phyloP scores from a whole-genome alignment of 30 jellyfish, hydroid and myxozoan genomes.

The Mastigias papua region DNA sequence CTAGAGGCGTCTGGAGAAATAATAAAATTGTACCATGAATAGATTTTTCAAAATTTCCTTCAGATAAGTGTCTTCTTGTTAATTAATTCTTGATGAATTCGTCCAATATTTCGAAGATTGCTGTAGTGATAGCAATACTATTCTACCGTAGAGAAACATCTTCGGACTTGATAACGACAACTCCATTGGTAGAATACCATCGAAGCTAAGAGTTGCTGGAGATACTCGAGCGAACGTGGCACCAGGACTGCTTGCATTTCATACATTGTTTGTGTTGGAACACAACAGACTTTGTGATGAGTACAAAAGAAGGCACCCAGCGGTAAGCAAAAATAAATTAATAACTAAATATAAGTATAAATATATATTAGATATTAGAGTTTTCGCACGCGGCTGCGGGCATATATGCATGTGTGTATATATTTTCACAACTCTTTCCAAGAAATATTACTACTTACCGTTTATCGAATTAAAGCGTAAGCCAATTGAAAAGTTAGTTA shows the following conservation, averaged over 20 bases:
- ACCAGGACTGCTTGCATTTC: slow-evolving; percentile 93
- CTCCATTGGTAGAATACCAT: slow-evolving; percentile 83
- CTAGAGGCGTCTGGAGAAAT: too few relatives aligned
- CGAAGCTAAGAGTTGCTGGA: slow-evolving; percentile 86
- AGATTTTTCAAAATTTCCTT: too few relatives aligned
- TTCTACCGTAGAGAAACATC: slow-evolving; percentile 70
- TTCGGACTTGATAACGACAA: slow-evolving; percentile 82
- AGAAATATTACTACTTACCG: too few relatives aligned
- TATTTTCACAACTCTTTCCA: too few relatives aligned
- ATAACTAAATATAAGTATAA: too few relatives aligned
- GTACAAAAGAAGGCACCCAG: slow-evolving; percentile 79
- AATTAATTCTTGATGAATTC: neutral
- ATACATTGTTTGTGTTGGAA: slow-evolving; percentile 85
- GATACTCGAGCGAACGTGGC: slow-evolving; percentile 97
- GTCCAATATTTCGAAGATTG: neutral
- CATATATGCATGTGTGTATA: too few relatives aligned
- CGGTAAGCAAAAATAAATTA: slow-evolving; percentile 54
- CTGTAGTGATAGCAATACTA: neutral
- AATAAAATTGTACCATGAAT: too few relatives aligned
- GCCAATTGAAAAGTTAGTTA: too few relatives aligned
- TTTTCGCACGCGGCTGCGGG: too few relatives aligned
- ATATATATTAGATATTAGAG: too few relatives aligned
- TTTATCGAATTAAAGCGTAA: too few relatives aligned
- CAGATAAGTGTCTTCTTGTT: too few relatives aligned
- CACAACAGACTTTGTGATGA: slow-evolving; percentile 93